A percentile compares a stretch with the other conserved stretches of the same genome.
Evolutionary conservation across 2,888 invertebrate genomes (phyloP).

Genomic region (Morpho deidamia): DNA sequence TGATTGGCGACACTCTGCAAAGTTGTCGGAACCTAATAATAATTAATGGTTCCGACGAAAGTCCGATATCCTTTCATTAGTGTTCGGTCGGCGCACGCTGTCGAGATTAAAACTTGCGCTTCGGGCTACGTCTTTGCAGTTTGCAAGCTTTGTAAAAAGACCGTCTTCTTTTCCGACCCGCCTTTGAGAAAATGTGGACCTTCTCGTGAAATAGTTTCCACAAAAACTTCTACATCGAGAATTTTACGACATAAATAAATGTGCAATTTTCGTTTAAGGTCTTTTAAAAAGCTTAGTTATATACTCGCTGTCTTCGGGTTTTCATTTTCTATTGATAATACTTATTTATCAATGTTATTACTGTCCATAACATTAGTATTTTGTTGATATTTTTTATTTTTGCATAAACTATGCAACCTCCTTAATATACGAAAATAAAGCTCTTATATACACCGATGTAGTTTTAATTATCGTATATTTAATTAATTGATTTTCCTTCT

Average conservation of each 20-base stretch:
- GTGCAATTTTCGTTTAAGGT: too few relatives aligned
- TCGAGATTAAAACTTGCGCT: conserved; percentile 73
- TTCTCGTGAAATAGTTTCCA: conserved; percentile 26
- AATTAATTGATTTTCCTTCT: too few relatives aligned
- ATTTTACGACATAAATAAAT: conserved; percentile 3
- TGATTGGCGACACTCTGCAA: conserved; percentile 56
- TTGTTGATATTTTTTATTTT: too few relatives aligned
- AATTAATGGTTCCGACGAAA: conserved; percentile 72
- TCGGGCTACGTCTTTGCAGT: conserved; percentile 46
- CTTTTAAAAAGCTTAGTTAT: too few relatives aligned
- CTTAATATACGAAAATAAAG: too few relatives aligned
- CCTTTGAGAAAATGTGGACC: conserved; percentile 52
- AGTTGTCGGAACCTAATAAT: conserved; percentile 70
- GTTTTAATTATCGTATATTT: too few relatives aligned
- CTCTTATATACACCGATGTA: too few relatives aligned
- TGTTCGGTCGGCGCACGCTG: conserved; percentile 51
- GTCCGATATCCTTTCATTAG: conserved; percentile 77
- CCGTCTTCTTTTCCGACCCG: conserved; percentile 35
- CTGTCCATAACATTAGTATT: too few relatives aligned
- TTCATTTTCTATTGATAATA: too few relatives aligned
- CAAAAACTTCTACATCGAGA: conserved; percentile 12
- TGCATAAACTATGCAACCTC: too few relatives aligned
- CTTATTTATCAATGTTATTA: too few relatives aligned
- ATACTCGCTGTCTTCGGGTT: too few relatives aligned
- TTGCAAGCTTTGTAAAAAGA: conserved; percentile 51